A percentile compares a stretch with the other conserved stretches of the same genome.
These are phyloP conservation scores for Brachylomia viminalis DNA, from an alignment of 2,888 invertebrate genomes.

Conservation along the genomic window DNA sequence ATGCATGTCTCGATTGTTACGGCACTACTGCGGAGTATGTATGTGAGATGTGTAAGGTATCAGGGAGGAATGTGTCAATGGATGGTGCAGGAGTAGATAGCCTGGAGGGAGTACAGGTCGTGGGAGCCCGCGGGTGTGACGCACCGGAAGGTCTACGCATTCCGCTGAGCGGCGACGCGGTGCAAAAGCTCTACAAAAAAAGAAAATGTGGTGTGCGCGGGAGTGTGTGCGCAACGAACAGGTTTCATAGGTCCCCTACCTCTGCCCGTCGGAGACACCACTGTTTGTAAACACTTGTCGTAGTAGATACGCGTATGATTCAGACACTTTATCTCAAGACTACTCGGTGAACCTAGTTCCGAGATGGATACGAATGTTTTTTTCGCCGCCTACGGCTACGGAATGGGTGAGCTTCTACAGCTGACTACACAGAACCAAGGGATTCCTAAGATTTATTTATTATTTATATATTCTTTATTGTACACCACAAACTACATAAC, in stretches of 20 bases:
- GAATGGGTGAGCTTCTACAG: background rate
- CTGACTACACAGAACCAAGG: background rate
- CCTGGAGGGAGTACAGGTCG: conserved; percentile 54
- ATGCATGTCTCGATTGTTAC: conserved; percentile 59
- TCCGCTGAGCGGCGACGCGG: conserved; percentile 56
- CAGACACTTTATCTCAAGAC: background rate
- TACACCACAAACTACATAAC: too few species aligned
- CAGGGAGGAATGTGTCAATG: conserved; percentile 52
- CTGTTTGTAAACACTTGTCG: conserved; percentile 44
- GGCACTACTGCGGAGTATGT: conserved; percentile 47
- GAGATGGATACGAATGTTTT: background rate
- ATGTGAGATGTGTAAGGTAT: background rate
- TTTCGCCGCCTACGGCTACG: background rate
- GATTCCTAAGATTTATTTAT: too few species aligned
- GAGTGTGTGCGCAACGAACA: conserved; percentile 33
- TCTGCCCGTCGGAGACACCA: background rate
- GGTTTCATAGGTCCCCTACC: conserved; percentile 41
- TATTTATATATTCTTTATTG: too few species aligned
- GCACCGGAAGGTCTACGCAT: conserved; percentile 71
- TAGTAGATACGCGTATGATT: background rate
- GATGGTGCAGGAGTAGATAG: conserved; percentile 50
- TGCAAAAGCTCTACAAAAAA: conserved; percentile 47
- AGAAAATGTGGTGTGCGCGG: conserved; percentile 32
- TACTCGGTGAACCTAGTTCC: background rate
- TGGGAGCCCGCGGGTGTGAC: conserved; percentile 66